Conservation (phyloP, 64 coral and sea anemone species). For the Stichodactyla helianthus region DNA sequence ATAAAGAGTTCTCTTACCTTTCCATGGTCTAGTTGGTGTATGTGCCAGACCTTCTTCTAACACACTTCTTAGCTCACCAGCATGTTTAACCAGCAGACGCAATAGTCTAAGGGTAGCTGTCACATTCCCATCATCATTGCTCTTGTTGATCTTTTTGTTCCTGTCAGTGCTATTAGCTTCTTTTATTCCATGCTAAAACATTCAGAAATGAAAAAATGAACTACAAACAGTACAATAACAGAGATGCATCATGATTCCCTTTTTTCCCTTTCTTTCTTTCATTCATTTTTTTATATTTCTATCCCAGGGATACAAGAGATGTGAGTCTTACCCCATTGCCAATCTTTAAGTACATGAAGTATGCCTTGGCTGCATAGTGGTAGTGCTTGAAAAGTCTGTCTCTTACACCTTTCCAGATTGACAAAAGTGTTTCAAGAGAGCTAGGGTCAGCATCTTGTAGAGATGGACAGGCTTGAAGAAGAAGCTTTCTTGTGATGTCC, state of each 20-base stretch:
- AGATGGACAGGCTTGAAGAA: constrained; percentile 54
- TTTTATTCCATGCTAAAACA: neutral
- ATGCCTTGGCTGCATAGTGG: constrained; percentile 94
- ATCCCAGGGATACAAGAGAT: no score
- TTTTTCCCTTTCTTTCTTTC: neutral
- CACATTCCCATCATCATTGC: constrained; percentile 90
- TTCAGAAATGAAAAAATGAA: neutral
- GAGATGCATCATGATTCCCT: no score
- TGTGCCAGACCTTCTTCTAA: constrained; percentile 78
- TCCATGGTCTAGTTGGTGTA: constrained; percentile 96
- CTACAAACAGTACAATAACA: neutral
- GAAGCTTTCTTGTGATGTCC: constrained; percentile 83
- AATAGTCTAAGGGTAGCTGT: constrained; percentile 90
- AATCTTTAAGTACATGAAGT: constrained; percentile 97
- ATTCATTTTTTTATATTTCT: neutral
- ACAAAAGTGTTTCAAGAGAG: constrained; percentile 71
- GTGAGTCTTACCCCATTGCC: constrained; percentile 56
- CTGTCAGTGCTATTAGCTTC: neutral
- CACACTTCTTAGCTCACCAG: constrained; percentile 79
- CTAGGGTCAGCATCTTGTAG: constrained; percentile 53
- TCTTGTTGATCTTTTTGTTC: constrained; percentile 20
- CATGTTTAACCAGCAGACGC: constrained; percentile 94
- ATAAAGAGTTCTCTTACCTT: constrained; percentile 56
- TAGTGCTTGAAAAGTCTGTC: constrained; percentile 95
- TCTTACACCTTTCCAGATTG: constrained; percentile 82